Conservation (phyloP, 2,888 invertebrate genomes). For the Sarcophaga carnaria region DNA sequence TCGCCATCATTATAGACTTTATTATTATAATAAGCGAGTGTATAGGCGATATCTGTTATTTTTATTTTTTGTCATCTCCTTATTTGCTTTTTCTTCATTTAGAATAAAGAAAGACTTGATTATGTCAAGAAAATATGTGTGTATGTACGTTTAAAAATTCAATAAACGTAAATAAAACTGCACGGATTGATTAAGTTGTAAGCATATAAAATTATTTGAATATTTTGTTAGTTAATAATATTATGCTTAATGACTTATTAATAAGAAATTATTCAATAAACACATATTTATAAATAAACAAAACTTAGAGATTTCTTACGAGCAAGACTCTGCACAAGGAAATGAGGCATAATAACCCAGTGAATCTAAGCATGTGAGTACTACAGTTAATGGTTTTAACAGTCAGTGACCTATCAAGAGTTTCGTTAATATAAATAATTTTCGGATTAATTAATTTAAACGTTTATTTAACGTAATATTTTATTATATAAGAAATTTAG, state of each 20-base stretch:
- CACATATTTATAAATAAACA: background rate
- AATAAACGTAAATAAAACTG: background rate
- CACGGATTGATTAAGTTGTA: background rate
- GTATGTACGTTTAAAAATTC: background rate
- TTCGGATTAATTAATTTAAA: too few species aligned
- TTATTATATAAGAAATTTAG: too few species aligned
- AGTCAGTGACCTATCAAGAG: too few species aligned
- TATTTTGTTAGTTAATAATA: background rate
- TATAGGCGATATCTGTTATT: background rate
- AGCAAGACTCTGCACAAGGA: too few species aligned
- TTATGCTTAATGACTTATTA: background rate
- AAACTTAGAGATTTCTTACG: too few species aligned
- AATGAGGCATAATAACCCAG: too few species aligned
- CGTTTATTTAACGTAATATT: too few species aligned
- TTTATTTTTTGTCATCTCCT: background rate
- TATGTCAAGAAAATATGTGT: background rate
- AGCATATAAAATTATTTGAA: background rate
- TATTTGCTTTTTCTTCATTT: background rate
- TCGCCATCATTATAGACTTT: constrained; percentile 2
- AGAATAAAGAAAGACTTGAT: background rate
- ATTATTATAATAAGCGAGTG: background rate
- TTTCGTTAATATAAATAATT: too few species aligned
- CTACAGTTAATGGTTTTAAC: too few species aligned
- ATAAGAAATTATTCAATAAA: background rate
- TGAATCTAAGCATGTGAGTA: too few species aligned